A percentile compares a stretch with the other conserved stretches of the same genome.
phyloP scores from a whole-genome alignment of 2,797 vertebrate species.

The Geotria australis region DNA sequence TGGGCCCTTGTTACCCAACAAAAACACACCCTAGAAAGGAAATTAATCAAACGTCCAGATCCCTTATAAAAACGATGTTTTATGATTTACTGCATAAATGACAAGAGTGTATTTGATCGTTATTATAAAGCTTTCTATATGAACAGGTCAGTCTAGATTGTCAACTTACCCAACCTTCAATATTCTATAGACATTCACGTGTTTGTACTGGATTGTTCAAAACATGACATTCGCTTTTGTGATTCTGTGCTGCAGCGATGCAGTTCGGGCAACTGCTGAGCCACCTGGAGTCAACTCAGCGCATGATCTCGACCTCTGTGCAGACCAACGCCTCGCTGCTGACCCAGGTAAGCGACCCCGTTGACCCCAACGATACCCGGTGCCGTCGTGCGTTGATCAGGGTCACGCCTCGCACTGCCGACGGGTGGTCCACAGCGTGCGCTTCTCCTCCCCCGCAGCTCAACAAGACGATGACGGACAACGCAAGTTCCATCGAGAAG shows the following conservation, averaged over 20 bases:
- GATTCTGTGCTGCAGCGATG: slow-evolving; percentile 20
- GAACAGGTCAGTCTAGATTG: too few relatives aligned
- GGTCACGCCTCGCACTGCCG: slow-evolving; percentile 1
- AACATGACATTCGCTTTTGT: not conserved
- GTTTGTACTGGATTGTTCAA: not conserved
- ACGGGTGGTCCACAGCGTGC: not conserved
- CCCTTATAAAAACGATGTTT: too few relatives aligned
- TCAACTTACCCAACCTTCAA: too few relatives aligned
- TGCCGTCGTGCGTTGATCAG: not conserved
- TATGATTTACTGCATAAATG: too few relatives aligned
- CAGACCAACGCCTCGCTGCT: slow-evolving; percentile 45
- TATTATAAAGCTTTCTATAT: too few relatives aligned
- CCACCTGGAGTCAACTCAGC: slow-evolving; percentile 68
- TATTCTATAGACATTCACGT: not conserved
- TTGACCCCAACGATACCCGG: not conserved
- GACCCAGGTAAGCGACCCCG: slow-evolving; percentile 20
- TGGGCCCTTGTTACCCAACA: too few relatives aligned
- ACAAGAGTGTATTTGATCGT: too few relatives aligned
- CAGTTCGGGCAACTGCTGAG: slow-evolving; percentile 74
- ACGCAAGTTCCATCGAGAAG: slow-evolving; percentile 36
- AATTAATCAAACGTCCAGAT: too few relatives aligned
- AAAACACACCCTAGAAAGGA: too few relatives aligned
- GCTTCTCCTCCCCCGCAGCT: slow-evolving; percentile 15
- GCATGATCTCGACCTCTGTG: slow-evolving; percentile 50
- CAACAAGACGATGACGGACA: slow-evolving; percentile 64